Evolutionary conservation across 92 coral and sea anemone species (phyloP).

Genomic region (Galaxea fascicularis): DNA sequence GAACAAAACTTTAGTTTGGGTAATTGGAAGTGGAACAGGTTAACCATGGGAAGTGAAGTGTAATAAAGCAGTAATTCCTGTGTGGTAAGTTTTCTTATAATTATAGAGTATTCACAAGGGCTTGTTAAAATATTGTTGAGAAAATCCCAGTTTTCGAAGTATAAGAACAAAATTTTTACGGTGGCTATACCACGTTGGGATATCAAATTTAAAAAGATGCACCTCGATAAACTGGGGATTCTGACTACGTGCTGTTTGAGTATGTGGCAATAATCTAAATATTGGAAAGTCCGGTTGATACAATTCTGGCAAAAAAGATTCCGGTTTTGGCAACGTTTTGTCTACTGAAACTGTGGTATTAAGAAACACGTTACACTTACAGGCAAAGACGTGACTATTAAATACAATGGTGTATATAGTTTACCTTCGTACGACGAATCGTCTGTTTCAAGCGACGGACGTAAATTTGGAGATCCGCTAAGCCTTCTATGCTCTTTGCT

Average conservation of each 20-base stretch:
- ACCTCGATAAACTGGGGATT: background rate
- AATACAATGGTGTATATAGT: background rate
- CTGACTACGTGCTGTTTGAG: background rate
- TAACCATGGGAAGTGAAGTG: background rate
- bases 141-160: background rate
- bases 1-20: background rate
- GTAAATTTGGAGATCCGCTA: conserved; percentile 31
- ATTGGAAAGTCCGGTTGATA: background rate
- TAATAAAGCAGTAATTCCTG: background rate
- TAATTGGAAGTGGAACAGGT: background rate
- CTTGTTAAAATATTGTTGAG: background rate
- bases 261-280: background rate
- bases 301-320: background rate
- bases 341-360: conserved; percentile 2
- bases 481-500: background rate
- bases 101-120: background rate
- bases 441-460: conserved; percentile 12
- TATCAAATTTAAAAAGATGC: background rate
- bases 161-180: background rate
- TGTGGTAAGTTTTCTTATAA: background rate
- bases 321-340: background rate
- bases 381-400: background rate
- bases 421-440: conserved; percentile 50
- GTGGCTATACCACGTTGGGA: background rate
- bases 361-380: background rate